A percentile compares a stretch with the other conserved stretches of the same genome.
Conservation (phyloP, 92 coral and sea anemone genomes). For the Palythoa grandiflora region DNA sequence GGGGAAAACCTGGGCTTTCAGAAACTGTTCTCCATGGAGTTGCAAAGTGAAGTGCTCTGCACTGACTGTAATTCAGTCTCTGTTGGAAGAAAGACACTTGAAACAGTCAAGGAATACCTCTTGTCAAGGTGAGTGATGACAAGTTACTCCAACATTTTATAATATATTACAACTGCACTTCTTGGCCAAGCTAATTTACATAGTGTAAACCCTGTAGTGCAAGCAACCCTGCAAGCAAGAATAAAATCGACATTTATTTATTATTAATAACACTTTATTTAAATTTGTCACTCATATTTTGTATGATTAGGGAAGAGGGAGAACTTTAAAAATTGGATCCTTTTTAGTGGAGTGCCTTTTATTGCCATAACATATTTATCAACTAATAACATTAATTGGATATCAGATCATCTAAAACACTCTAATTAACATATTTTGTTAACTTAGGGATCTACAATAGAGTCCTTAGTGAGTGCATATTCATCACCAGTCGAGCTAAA, state of each 20-base stretch:
- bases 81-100: neutral
- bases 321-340: neutral
- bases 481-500: neutral
- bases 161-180: neutral
- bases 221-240: neutral
- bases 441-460: neutral
- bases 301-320: neutral
- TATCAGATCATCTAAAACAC: neutral
- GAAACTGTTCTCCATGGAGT: neutral
- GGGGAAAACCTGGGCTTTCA: neutral
- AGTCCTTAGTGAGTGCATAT: neutral
- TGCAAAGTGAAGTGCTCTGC: constrained; percentile 24
- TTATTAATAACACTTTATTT: neutral
- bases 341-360: neutral
- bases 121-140: neutral
- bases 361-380: neutral
- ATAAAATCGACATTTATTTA: neutral
- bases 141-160: no score
- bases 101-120: neutral
- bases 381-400: neutral
- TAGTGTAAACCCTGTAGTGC: no score
- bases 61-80: neutral
- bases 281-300: neutral
- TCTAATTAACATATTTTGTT: neutral
- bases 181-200: neutral